These are phyloP conservation scores for Thoracochromis brauschi DNA, from an alignment of 2,113 vertebrate genomes.

Conservation along the genomic window DNA sequence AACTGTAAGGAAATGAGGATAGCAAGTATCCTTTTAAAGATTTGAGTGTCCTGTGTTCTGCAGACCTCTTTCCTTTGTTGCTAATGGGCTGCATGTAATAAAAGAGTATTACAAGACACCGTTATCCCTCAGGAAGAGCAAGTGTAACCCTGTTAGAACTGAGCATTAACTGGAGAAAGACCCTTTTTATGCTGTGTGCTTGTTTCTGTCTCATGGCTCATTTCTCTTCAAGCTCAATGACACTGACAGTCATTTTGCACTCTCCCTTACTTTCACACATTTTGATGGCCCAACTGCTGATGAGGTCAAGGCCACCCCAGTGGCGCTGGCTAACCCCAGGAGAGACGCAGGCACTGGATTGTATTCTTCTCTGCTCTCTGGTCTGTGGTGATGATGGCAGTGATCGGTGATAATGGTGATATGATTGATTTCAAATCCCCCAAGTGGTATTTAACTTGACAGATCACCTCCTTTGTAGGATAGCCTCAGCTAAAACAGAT, in stretches of 20 bases:
- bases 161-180: not conserved
- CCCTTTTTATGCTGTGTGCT: not conserved
- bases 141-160: not conserved
- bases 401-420: not conserved
- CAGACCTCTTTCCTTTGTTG: not conserved
- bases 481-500: not conserved
- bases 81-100: not conserved
- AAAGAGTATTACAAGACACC: not conserved
- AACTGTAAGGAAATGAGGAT: not conserved
- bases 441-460: not conserved
- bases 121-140: not conserved
- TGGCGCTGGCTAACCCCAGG: not conserved
- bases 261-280: not conserved
- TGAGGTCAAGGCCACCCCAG: not conserved
- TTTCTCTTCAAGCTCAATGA: constrained; percentile 18
- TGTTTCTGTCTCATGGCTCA: constrained; percentile 4
- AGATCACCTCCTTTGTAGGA: not conserved
- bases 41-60: not conserved
- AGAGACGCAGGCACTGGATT: not conserved
- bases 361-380: not conserved
- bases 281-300: not conserved
- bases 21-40: not conserved
- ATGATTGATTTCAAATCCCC: constrained; percentile 1
- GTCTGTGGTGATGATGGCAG: constrained; percentile 9
- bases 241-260: not conserved